A percentile compares a stretch with the other conserved stretches of the same genome.
Conservation (phyloP, 2,888 invertebrate genomes). For the Platycheirus albimanus region DNA sequence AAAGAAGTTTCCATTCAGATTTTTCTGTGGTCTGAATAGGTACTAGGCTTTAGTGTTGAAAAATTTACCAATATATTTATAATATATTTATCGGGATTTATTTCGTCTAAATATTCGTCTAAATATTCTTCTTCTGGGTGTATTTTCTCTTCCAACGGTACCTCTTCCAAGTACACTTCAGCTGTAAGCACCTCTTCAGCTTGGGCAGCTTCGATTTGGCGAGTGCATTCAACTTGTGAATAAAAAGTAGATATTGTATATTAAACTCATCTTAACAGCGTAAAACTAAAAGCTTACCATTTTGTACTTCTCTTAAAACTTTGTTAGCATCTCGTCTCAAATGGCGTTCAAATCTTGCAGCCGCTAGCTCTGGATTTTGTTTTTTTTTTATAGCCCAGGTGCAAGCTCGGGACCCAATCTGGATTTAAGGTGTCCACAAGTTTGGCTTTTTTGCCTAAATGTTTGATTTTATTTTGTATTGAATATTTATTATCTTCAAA, state of each 20-base stretch:
- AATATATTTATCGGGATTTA: not conserved
- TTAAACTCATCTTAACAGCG: not conserved
- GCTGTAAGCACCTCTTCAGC: not conserved
- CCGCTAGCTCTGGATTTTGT: not conserved
- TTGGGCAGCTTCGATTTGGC: not conserved
- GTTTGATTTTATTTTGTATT: too few species aligned
- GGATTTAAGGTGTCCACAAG: not conserved
- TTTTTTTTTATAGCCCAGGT: not conserved
- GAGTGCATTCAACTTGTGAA: not conserved
- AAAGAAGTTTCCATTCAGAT: too few species aligned
- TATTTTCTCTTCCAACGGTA: too few species aligned
- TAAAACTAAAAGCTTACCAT: constrained; percentile 1
- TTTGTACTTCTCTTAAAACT: not conserved
- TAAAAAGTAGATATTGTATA: not conserved
- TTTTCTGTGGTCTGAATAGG: too few species aligned
- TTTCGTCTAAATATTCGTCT: not conserved
- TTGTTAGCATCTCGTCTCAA: not conserved
- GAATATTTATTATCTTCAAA: not conserved
- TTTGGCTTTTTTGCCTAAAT: not conserved
- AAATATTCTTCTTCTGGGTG: constrained; percentile 1
- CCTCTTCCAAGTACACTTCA: not conserved
- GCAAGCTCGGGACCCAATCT: too few species aligned
- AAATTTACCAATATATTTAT: not conserved
- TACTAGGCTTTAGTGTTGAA: too few species aligned
- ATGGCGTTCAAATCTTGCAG: not conserved